These are phyloP conservation scores for Tribolium freemani DNA, from an alignment of 2,888 invertebrate genomes.

Conservation along the genomic window DNA sequence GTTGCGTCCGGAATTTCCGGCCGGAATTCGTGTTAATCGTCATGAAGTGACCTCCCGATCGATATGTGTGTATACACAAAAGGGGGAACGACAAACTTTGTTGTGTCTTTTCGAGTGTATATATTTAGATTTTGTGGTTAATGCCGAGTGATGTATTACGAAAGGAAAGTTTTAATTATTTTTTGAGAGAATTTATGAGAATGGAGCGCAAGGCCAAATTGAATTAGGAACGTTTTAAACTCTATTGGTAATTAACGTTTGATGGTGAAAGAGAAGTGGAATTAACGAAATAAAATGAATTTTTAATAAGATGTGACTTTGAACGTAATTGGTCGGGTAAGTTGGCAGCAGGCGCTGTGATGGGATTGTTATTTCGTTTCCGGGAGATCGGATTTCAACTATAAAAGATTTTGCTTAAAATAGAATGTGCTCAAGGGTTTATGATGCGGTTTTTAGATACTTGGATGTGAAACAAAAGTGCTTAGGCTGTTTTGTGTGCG, in stretches of 20 bases:
- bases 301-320: background rate
- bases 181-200: slow-evolving; percentile 11
- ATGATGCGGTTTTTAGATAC: too few species aligned
- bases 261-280: background rate
- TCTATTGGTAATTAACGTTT: background rate
- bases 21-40: slow-evolving; percentile 27
- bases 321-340: background rate
- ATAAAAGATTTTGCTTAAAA: background rate
- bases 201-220: background rate
- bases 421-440: background rate
- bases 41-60: slow-evolving; percentile 6
- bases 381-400: background rate
- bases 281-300: background rate
- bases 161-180: background rate
- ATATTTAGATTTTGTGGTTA: slow-evolving; percentile 27
- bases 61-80: background rate
- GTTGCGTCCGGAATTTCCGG: slow-evolving; percentile 15
- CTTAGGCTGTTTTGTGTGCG: too few species aligned
- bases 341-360: background rate
- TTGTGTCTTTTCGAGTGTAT: slow-evolving; percentile 12
- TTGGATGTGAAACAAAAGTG: too few species aligned
- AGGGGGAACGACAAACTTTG: background rate
- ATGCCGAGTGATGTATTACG: slow-evolving; percentile 13
- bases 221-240: background rate
- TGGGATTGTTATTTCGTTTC: background rate